Base-by-base conservation (phyloP, 2,888 invertebrate species). In the Eubasilissa splendida region DNA sequence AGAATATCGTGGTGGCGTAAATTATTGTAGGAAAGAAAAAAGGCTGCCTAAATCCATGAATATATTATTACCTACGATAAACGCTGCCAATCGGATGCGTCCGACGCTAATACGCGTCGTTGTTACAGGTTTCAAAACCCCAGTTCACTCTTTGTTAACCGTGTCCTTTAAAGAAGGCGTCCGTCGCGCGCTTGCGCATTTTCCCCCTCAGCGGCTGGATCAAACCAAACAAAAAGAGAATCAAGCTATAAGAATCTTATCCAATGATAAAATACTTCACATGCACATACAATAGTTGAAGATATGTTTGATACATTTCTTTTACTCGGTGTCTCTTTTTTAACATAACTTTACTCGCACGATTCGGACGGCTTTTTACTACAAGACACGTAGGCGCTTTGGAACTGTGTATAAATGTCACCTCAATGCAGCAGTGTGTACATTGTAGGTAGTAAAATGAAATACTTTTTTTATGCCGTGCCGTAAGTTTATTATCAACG, bases 71-170 rank as follows among this genome's bases (percentile, higher is more conserved):
- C 4, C 31, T n/a, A 68, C 56, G 58, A 68, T 59, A 77, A 11
- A 54, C 71, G 11, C 54, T 12, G 56, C 71, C 14, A 56, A 73
- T 73, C 8, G 14, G 56, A 73, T 73, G 71, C 33, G 31, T 73
- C 56, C 31, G 58, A 33, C 56, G 71, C 31, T 11, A 22, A 71
- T 73, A 73, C 33, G 31, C 12, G 22, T 4, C 42, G 71, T 56
- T 73, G 56, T 73, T 73, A 56, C 56, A 73, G 71, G 59, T 59
- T 77, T 70, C 14, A 66, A 77, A 66, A 76, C 81, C 81, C 79
- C 76, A 82, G 80, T 78, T 70, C 63, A 56, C 53, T 82, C 82
- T 82, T 80, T 80, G 80, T 82, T 80, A 82, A 80, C 80, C 80
- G 78, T 80, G 80, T 78, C 75, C 78, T 77, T 60, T 74, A 7